Evolutionary conservation across 2,888 invertebrate species (phyloP), one percentile per base, ranked within the genome.

Genomic region (Heliconius aoede): DNA sequence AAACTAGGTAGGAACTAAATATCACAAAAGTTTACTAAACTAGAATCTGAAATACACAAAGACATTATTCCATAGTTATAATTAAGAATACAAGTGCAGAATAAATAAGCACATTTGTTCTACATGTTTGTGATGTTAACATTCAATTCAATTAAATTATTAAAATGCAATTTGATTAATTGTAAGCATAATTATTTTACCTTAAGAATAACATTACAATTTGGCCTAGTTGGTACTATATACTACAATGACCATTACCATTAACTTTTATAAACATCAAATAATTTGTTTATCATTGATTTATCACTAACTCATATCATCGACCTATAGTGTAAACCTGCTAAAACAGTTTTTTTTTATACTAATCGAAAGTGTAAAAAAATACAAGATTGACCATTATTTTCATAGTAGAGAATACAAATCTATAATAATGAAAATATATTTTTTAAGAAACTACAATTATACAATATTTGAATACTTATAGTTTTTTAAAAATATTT

Each of bases 1-100:
- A 24, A 62, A 75, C 61, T 69, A 75, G 18, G 15, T 75, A 75
- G 69, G 74, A 74, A 74, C 74, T 40, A 36, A 69, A 74, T 74
- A 61, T 69, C 74, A 74, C 74, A 74, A 68, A n/a, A 51, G 24
- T 30, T 32, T 24, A 72, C 61, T 36, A 68, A 30, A 46, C 18
- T 40, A 68, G 58, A 11, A 26, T 0, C 46, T 51, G 30, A 24
- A 69, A 69, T 62, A n/a, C 15, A 4, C 26, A 51, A 24, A 51
- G 30, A 69, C 30, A 3, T 30, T 69, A 30, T 13, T n/a, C 4
- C 21, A 55, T 55, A 60, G 28, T 55, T 32, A 69, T 5, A 55
- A 21, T 24, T 24, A 51, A 51, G 51, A 30, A 55, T 21, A 69
- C n/a, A 68, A 51, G 9, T 46, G 21, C 46, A 68, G 28, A 30